A percentile compares a stretch with the other conserved stretches of the same genome.
phyloP scores from a whole-genome alignment of 2,113 vertebrate species.

The Gasterosteus aculeatus region DNA sequence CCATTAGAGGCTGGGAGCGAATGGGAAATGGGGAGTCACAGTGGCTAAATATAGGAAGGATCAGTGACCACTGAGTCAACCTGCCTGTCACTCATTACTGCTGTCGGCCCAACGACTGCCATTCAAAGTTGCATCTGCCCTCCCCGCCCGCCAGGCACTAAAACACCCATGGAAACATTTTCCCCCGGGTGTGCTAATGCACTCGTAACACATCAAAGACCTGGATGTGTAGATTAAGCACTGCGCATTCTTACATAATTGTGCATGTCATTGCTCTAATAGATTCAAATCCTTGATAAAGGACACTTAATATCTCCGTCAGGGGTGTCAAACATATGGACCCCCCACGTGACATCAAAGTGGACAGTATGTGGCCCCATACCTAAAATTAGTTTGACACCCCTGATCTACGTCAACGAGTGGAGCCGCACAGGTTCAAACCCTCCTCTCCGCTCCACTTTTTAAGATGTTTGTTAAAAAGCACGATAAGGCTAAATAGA shows the following conservation, averaged over 20 bases:
- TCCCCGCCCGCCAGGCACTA: not conserved
- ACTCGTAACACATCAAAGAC: conserved; percentile 3
- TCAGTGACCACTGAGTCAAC: conserved; percentile 42
- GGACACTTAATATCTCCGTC: conserved; percentile 22
- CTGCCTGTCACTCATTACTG: conserved; percentile 24
- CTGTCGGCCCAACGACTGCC: conserved; percentile 10
- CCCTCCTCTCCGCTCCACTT: not conserved
- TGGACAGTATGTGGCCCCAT: no score
- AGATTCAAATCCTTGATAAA: conserved; percentile 43
- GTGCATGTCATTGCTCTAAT: conserved; percentile 31
- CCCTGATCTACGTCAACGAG: not conserved
- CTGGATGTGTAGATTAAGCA: not conserved
- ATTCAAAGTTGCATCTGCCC: conserved; percentile 11
- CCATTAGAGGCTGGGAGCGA: conserved; percentile 39
- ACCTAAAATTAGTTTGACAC: no score
- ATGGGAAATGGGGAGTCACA: conserved; percentile 45
- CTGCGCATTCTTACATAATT: conserved; percentile 40
- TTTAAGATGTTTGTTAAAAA: not conserved
- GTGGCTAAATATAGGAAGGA: conserved; percentile 59
- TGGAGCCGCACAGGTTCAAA: not conserved
- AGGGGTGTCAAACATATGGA: not conserved
- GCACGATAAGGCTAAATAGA: not conserved
- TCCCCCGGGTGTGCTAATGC: conserved; percentile 1
- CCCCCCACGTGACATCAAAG: no score
- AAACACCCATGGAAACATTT: conserved; percentile 6